phyloP scores from a whole-genome alignment of 2,113 vertebrate species.

The Fukomys damarensis region DNA sequence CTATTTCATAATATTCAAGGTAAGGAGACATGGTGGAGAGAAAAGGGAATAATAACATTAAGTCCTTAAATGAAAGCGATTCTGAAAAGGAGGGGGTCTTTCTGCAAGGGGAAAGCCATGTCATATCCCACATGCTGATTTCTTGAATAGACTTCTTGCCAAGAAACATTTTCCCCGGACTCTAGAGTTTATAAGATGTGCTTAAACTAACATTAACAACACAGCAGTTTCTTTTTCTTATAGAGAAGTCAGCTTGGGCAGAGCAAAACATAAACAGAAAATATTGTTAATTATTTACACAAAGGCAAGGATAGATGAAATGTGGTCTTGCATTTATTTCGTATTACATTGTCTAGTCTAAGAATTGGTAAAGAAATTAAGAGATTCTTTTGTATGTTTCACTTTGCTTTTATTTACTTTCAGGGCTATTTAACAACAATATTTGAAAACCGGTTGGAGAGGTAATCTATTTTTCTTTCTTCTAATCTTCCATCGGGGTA shows the following conservation, averaged over 20 bases:
- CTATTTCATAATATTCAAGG: conserved; percentile 37
- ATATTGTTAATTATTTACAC: conserved; percentile 78
- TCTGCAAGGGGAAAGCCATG: conserved; percentile 76
- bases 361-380: conserved; percentile 52
- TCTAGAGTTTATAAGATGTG: conserved; percentile 83
- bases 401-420: conserved; percentile 73
- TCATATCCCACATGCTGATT: conserved; percentile 82
- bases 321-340: conserved; percentile 68
- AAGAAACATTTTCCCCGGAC: conserved; percentile 82
- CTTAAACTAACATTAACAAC: conserved; percentile 81
- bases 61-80: conserved; percentile 69
- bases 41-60: conserved; percentile 43
- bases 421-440: conserved; percentile 30
- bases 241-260: conserved; percentile 77
- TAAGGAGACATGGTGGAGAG: conserved; percentile 12
- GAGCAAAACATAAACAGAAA: conserved; percentile 77
- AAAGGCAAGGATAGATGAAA: conserved; percentile 73
- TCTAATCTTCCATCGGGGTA: conserved; percentile 29
- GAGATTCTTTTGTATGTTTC: conserved; percentile 40
- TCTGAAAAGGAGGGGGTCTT: conserved; percentile 70
- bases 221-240: conserved; percentile 79
- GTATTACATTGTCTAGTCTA: neutral
- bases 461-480: conserved; percentile 48
- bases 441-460: neutral
- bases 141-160: conserved; percentile 77